Conservation (phyloP, 2,888 invertebrate species). For the Thymelicus acteon region DNA sequence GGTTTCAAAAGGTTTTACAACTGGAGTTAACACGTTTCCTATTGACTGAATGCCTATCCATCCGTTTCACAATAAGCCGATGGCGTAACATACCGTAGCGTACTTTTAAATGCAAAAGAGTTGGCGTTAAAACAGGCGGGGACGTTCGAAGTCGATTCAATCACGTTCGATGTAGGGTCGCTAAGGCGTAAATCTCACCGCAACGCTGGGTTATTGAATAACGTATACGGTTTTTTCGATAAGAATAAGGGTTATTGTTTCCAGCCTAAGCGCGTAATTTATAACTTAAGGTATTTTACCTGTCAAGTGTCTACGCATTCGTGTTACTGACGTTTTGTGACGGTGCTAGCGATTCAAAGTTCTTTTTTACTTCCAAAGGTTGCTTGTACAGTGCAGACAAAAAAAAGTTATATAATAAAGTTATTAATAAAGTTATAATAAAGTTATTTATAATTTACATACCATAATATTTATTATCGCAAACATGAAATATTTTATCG, state of each 20-base stretch:
- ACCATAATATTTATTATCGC: too few relatives aligned
- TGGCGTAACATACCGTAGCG: background rate
- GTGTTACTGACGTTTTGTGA: background rate
- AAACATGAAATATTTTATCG: too few relatives aligned
- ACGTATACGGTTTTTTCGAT: constrained; percentile 19
- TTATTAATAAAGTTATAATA: too few relatives aligned
- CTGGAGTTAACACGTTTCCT: background rate
- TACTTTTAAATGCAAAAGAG: constrained; percentile 19
- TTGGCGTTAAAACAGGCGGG: constrained; percentile 23
- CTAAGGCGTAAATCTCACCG: constrained; percentile 18
- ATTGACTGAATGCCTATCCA: constrained; percentile 14
- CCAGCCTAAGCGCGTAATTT: background rate
- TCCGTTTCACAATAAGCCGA: constrained; percentile 1
- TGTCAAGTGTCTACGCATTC: background rate
- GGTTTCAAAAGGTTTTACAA: background rate
- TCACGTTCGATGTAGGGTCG: constrained; percentile 25
- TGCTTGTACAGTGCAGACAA: too few relatives aligned
- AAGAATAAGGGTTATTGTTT: constrained; percentile 19
- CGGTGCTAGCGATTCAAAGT: too few relatives aligned
- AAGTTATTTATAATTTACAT: too few relatives aligned
- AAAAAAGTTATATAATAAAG: too few relatives aligned
- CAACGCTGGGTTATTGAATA: constrained; percentile 23
- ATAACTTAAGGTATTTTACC: background rate
- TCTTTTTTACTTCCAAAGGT: too few relatives aligned
- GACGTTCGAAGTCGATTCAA: constrained; percentile 15